Percentiles rank a stretch among this genome's conserved stretches.
Evolutionary conservation across 2,888 invertebrate genomes (phyloP).

Genomic region (Oscheius myriophilus): DNA sequence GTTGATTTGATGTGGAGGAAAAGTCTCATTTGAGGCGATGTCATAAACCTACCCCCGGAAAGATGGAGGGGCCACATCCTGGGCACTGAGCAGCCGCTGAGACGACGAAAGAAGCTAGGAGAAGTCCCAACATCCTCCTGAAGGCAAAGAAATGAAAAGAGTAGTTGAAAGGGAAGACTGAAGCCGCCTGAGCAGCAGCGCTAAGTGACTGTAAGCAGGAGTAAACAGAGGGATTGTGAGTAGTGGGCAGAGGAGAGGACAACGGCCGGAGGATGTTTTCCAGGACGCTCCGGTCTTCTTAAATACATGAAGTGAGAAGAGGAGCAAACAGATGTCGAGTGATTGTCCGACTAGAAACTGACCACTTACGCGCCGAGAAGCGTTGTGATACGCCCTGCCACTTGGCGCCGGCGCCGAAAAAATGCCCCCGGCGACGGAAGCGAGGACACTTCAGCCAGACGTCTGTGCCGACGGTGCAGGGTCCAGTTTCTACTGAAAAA

Average conservation of each 20-base stretch:
- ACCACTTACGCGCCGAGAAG: constrained; percentile 14
- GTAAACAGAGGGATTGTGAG: background rate
- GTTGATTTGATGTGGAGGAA: too few species aligned
- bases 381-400: too few species aligned
- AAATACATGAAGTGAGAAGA: constrained; percentile 26
- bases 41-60: too few species aligned
- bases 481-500: background rate
- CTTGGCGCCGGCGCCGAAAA: background rate
- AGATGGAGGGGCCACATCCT: constrained; percentile 17
- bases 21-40: too few species aligned
- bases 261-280: background rate
- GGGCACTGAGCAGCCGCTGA: constrained; percentile 17
- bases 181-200: background rate
- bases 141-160: background rate
- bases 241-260: background rate
- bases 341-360: constrained; percentile 29
- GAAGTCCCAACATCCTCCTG: background rate
- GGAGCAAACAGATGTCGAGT: constrained; percentile 27
- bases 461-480: background rate
- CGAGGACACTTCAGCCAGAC: background rate
- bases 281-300: background rate
- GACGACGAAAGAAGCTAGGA: constrained; percentile 8
- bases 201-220: background rate
- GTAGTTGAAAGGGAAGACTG: background rate
- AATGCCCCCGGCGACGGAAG: background rate